phyloP scores from a whole-genome alignment of 1,140 invertebrate genomes.

The Macrobrachium rosenbergii region DNA sequence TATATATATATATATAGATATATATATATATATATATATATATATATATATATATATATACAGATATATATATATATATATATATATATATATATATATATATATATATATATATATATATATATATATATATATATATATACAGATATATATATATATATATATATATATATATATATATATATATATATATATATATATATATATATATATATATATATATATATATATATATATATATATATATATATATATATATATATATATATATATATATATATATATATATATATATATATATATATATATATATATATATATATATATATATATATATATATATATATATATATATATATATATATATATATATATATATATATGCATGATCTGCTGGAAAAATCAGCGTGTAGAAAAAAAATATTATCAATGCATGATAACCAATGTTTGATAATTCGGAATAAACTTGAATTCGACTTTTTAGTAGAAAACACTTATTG shows the following conservation, averaged over 20 bases:
- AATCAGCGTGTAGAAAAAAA: too few species aligned
- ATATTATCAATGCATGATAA: too few species aligned
- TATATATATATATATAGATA: too few species aligned
- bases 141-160: too few species aligned
- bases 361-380: neutral
- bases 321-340: constrained; percentile 13
- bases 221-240: constrained; percentile 9
- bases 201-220: constrained; percentile 11
- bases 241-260: neutral
- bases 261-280: neutral
- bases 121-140: neutral
- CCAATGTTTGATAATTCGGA: too few species aligned
- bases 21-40: too few species aligned
- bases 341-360: constrained; percentile 22
- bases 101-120: constrained; percentile 11
- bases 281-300: constrained; percentile 19
- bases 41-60: too few species aligned
- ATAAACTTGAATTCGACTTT: too few species aligned
- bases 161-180: constrained; percentile 1
- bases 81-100: neutral
- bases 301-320: constrained; percentile 41
- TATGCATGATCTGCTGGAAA: too few species aligned
- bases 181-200: constrained; percentile 11
- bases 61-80: too few species aligned
- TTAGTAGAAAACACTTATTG: too few species aligned